These are phyloP conservation scores for Cryptops parisi DNA, from an alignment of 2,888 invertebrate genomes.

Conservation along the genomic window DNA sequence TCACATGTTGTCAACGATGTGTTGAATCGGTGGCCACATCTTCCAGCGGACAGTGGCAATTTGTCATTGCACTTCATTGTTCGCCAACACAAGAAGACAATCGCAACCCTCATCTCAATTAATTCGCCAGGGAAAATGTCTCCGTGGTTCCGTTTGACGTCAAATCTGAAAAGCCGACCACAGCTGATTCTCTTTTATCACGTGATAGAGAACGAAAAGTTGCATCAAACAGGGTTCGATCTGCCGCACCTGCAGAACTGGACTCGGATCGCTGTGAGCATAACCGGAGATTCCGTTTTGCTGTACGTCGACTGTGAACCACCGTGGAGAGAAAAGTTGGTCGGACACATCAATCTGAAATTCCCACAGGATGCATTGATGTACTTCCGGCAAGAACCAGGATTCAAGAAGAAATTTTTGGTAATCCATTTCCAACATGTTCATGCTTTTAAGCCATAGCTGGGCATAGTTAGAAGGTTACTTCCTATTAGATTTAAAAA, in stretches of 20 bases:
- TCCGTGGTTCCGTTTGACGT: constrained; percentile 15
- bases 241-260: constrained; percentile 13
- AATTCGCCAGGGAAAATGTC: constrained; percentile 17
- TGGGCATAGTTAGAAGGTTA: no score
- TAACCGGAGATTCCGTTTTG: not conserved
- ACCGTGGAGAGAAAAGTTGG: constrained; percentile 5
- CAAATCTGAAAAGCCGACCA: constrained; percentile 12
- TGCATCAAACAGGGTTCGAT: constrained; percentile 14
- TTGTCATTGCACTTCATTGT: constrained; percentile 7
- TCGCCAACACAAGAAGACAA: constrained; percentile 16
- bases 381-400: constrained; percentile 18
- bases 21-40: constrained; percentile 1
- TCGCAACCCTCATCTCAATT: constrained; percentile 16
- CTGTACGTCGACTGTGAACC: constrained; percentile 11
- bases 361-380: constrained; percentile 16
- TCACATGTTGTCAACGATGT: not conserved
- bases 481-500: no score
- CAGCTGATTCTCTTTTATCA: constrained; percentile 15
- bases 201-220: constrained; percentile 7
- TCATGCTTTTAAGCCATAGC: no score
- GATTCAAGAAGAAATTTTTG: constrained; percentile 17
- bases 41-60: not conserved
- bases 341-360: constrained; percentile 11
- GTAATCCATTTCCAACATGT: no score
- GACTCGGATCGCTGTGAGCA: constrained; percentile 8